Percentiles rank a stretch among this genome's conserved stretches.
Conservation (phyloP, 1,140 invertebrate species). For the Gryllus bimaculatus region DNA sequence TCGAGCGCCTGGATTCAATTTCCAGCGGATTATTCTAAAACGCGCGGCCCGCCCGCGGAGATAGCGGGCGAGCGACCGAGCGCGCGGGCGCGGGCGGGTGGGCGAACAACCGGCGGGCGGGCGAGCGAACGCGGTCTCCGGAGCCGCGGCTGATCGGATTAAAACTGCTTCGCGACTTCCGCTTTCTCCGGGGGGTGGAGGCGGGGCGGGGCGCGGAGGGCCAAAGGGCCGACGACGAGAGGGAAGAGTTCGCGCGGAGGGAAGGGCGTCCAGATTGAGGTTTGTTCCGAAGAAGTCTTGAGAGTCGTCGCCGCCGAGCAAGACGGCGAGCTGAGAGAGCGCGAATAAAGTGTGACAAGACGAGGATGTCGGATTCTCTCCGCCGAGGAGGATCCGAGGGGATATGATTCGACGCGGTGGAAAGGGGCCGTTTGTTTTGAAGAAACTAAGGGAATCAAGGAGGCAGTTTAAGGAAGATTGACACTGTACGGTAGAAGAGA, state of each 20-base stretch:
- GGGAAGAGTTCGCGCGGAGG: background rate
- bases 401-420: no score
- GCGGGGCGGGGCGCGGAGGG: background rate
- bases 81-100: background rate
- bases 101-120: no score
- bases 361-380: no score
- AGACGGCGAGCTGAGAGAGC: no score
- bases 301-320: no score
- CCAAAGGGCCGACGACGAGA: background rate
- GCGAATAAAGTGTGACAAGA: no score
- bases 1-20: background rate
- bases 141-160: background rate
- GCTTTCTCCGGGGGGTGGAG: background rate
- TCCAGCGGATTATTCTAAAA: slow-evolving; percentile 4
- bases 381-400: no score
- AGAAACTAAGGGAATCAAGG: no score
- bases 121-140: background rate
- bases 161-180: background rate
- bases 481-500: no score
- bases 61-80: background rate
- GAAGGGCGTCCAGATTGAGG: background rate
- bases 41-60: background rate
- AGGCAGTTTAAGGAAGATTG: no score
- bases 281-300: no score
- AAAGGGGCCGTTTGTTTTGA: no score